These are phyloP conservation scores for Drosophila testacea DNA, from an alignment of 2,888 invertebrate species.

Conservation along the genomic window DNA sequence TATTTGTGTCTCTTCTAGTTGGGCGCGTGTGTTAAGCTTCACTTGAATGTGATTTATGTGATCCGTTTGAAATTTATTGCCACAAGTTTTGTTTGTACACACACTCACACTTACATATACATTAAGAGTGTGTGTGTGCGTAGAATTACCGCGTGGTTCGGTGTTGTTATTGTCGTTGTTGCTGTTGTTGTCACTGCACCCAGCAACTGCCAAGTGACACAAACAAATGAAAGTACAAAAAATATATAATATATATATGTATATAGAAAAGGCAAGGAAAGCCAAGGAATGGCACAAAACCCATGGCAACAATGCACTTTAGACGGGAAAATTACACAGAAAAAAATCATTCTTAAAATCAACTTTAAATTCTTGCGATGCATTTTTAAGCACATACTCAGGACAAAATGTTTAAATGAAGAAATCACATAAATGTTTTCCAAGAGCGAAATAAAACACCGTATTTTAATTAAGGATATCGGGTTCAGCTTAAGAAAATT, in stretches of 20 bases:
- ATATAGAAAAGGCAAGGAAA: slow-evolving; percentile 28
- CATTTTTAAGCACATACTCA: too few species aligned
- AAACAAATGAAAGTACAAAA: slow-evolving; percentile 62
- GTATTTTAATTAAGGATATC: too few species aligned
- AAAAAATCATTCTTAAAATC: too few species aligned
- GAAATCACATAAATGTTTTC: too few species aligned
- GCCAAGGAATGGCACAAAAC: slow-evolving; percentile 22
- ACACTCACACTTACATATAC: not conserved
- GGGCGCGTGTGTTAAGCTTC: slow-evolving; percentile 81
- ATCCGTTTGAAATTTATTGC: slow-evolving; percentile 83
- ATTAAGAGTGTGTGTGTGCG: slow-evolving; percentile 1
- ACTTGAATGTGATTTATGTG: slow-evolving; percentile 85
- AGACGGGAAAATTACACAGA: not conserved
- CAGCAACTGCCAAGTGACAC: slow-evolving; percentile 67
- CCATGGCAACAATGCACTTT: slow-evolving; percentile 31
- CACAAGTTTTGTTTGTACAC: slow-evolving; percentile 73
- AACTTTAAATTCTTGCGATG: too few species aligned
- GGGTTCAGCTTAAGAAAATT: too few species aligned
- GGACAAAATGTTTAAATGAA: too few species aligned
- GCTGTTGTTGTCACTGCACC: slow-evolving; percentile 56
- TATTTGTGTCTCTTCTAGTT: slow-evolving; percentile 67
- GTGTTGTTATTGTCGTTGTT: slow-evolving; percentile 41
- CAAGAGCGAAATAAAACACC: too few species aligned
- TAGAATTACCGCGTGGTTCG: slow-evolving; percentile 71
- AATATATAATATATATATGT: slow-evolving; percentile 6